Percentiles rank a stretch among this genome's conserved stretches.
Evolutionary conservation across 2,797 vertebrate genomes (phyloP).

Genomic region (Vespertilio murinus): DNA sequence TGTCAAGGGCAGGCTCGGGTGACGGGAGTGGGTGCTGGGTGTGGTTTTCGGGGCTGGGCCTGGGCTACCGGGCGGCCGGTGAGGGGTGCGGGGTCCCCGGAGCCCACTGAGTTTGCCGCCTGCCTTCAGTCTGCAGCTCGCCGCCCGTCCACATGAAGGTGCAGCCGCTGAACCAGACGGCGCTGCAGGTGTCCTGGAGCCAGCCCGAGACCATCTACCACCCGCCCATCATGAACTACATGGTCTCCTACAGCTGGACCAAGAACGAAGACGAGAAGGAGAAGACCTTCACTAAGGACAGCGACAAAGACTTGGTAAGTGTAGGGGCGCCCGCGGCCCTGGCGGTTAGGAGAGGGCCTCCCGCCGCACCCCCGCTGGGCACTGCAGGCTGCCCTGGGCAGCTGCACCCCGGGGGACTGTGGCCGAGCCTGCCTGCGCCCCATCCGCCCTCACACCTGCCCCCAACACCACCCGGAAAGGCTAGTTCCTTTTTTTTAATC

Average conservation of each 20-base stretch:
- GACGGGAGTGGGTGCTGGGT: accelerated
- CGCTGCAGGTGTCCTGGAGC: slow-evolving; percentile 94
- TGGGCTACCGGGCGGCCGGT: accelerated
- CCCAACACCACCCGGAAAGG: accelerated
- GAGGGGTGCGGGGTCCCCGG: accelerated
- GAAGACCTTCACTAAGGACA: slow-evolving; percentile 94
- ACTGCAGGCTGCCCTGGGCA: too few species aligned
- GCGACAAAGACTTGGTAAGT: slow-evolving; percentile 95
- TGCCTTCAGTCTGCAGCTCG: slow-evolving; percentile 92
- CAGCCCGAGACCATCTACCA: slow-evolving; percentile 93
- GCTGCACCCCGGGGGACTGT: too few species aligned
- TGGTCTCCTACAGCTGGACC: slow-evolving; percentile 98
- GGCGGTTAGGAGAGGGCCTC: accelerated
- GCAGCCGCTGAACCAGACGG: slow-evolving; percentile 93
- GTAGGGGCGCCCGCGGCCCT: accelerated
- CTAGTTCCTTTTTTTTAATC: not conserved
- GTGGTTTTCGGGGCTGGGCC: accelerated
- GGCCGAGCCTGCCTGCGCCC: too few species aligned
- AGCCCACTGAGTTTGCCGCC: not conserved
- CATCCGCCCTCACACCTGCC: accelerated
- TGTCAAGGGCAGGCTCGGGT: accelerated
- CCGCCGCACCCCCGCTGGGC: accelerated
- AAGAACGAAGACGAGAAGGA: slow-evolving; percentile 96
- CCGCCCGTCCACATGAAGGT: slow-evolving; percentile 97
- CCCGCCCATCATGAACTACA: slow-evolving; percentile 95